A percentile compares a stretch with the other conserved stretches of the same genome.
Conservation (phyloP, 2,113 vertebrate species). For the Dipodomys spectabilis region DNA sequence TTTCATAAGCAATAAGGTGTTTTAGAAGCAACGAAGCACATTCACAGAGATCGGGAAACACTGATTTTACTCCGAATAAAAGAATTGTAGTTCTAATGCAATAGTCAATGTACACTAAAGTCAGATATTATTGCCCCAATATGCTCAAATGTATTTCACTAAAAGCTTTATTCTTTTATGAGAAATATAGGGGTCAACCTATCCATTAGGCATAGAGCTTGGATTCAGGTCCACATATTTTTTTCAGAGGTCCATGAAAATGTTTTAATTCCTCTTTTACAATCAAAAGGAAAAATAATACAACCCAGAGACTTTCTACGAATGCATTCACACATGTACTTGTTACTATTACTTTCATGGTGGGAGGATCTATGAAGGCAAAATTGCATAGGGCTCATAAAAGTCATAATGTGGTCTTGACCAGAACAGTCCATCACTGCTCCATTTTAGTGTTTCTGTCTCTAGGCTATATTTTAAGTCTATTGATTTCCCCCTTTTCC, state of each 20-base stretch:
- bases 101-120: not conserved
- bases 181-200: not conserved
- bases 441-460: not conserved
- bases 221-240: not conserved
- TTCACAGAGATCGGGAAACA: not conserved
- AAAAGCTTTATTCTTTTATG: not conserved
- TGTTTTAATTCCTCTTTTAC: slow-evolving; percentile 30
- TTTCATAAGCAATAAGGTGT: too few species aligned
- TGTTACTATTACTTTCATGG: slow-evolving; percentile 28
- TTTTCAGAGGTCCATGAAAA: not conserved
- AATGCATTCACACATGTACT: not conserved
- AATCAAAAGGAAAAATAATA: slow-evolving; percentile 17
- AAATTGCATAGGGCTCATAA: not conserved
- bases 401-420: not conserved
- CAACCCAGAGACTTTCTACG: not conserved
- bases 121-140: too few species aligned
- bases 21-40: not conserved
- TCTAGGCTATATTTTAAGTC: not conserved
- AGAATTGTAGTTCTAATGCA: not conserved
- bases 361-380: not conserved
- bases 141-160: not conserved
- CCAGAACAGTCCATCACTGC: not conserved
- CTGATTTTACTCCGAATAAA: not conserved
- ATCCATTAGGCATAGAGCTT: not conserved
- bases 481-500: not conserved